Evolutionary conservation across 2,113 vertebrate species (phyloP), one percentile per base, ranked within the genome.

Genomic region (Amphilophus citrinellus): DNA sequence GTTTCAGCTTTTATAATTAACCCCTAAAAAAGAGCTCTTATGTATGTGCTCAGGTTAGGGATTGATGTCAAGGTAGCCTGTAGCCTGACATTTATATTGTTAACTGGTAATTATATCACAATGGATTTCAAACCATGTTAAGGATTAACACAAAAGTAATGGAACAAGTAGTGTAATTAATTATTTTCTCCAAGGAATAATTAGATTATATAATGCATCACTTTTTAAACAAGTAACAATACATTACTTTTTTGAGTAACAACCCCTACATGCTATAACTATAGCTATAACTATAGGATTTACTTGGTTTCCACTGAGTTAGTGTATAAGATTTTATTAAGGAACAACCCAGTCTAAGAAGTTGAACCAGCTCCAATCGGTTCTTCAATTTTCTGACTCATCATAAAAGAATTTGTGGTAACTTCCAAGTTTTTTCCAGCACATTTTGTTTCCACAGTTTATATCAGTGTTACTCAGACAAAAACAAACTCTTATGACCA

Each of bases 371-470:
- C 20, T 27, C 15, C 42, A 27, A 42, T 47, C 8, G 1, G 3
- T 27, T 68, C 39, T 47, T 66, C 63, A 44, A 2, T 66, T 20
- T 24, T 42, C 62, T 42, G 4, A 66, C 37, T 24, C 44, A 68
- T n/a, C 63, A 44, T 66, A 68, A 0, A 47, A 44, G 14, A 14
- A 17, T 47, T 17, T 66, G n/a, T 44, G 39, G 22, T 17, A 44
- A 0, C 20, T 42, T 42, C 10, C 6, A 42, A 42, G 39, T 10
- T 42, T 7, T 6, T 53, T 20, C 0, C 22, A 73, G 47, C 68
- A 56, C 27, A 75, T 57, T 75, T 75, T 57, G 30, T 50, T 71
- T 30, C 15, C 42, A 47, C 42, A 50, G 42, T 18, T 71, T 71
- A 50, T 50, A 71, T 71, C 24, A 50, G 66, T 71, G 50, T 22